Base-by-base conservation (phyloP, 2,797 vertebrate genomes). In the Pseudochirops cupreus region DNA sequence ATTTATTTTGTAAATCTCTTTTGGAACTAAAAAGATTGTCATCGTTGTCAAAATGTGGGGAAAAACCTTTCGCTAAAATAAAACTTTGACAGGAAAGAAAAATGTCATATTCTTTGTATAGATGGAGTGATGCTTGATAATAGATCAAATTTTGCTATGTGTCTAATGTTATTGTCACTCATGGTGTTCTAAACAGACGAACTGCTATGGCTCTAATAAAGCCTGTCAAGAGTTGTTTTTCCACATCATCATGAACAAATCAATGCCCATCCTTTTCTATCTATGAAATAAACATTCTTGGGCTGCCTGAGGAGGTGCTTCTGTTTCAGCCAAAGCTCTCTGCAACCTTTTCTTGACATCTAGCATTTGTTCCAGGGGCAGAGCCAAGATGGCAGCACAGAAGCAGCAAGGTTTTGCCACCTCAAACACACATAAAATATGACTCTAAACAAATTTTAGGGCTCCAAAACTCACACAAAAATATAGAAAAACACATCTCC, bases 301-400 rank as follows among this genome's bases (percentile, higher is more conserved):
- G 59, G 31, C 31, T 67, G 4, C 99, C 99, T 99, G 99, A 90
- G 99, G 98, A 50, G 99, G 99, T 0, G 99, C 99, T 97, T 99
- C 99, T 0, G 99, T 99, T 98, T 99, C 99, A 0, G 98, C 98
- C 95, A 99, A 95, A n/a, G 99, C 99, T 98, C 99, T 99, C 96
- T 99, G 99, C 97, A 99, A 97, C 95, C 99, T 98, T 95, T 98
- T 99, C 98, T 99, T 99, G 93, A 99, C 96, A 56, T 99, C 99
- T 0, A 95, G 46, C 46, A 46, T 46, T 46, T 46, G 46, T 46
- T 46, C 46, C 46, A 46, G 46, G 46, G 46, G 46, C 46, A 46
- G 46, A 46, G 46, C 46, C 46, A 46, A 46, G 46, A 46, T 46
- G 46, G 46, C 46, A 1, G 46, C 46, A 46, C 46, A 46, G 46